Base-by-base conservation (phyloP, 64 coral and sea anemone species). In the Cladopsammia gracilis region DNA sequence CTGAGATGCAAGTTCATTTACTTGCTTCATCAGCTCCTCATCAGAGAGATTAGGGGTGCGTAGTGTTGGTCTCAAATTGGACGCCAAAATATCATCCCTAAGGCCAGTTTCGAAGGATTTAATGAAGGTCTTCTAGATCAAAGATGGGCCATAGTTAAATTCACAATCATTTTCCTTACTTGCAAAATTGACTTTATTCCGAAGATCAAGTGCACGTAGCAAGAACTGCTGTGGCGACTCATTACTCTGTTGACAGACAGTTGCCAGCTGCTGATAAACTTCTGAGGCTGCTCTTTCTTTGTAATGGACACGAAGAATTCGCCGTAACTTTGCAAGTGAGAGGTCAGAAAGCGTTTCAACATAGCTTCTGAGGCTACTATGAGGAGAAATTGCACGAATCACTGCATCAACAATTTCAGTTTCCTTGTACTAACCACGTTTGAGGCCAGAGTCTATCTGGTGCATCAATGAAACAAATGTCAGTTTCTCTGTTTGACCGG, bases 1-100 rank as follows among this genome's bases (percentile, higher is more conserved):
- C 48, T 76, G 73, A 51, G 73, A 53, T 3, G 16, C 48, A 20
- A 76, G 48, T 76, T 95, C 70, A 62, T 77, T 90, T 14, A 95
- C 79, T 83, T 76, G 75, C 84, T 95, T 83, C 86, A 95, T 89
- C 7, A 89, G 64, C 62, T 95, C 87, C 75, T 86, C 87, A 22
- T 95, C 93, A 19, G 43, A 69, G 14, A 95, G 57, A 19, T 16
- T 49, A 4, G 49, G 71, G 9, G 65, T 66, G 5, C 71, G 79
- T 13, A 95, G 70, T 10, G 70, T 89, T 5, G 86, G 64, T 20
- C 92, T 23, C 45, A 89, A 89, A 9, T 88, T 94, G 11, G 92
- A 74, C n/a, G 85, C 69, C 11, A 94, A 88, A 58, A 88, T 81
- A 46, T 94, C 92, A 60, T 94, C 85, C 10, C 75, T 1, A 68